Base-by-base conservation (phyloP, 2,888 invertebrate species). In the Agriopis leucophaearia region DNA sequence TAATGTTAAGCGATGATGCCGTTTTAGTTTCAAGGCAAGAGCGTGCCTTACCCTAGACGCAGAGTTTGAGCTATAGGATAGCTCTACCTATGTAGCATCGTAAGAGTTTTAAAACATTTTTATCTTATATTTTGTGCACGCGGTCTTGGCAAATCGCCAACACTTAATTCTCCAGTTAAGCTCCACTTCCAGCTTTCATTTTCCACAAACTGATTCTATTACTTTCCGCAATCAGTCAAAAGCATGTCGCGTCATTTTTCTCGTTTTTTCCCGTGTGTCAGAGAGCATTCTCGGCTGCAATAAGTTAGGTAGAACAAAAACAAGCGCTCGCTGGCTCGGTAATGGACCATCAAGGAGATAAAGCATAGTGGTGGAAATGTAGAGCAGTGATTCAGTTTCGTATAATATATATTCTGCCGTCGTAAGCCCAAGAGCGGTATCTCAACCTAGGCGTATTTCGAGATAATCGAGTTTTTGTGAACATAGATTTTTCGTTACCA, bases 221-320 rank as follows among this genome's bases (percentile, higher is more conserved):
- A 68, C 59, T 36, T 18, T 44, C 47, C 61, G 35, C 51, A 47
- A 71, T 74, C 71, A 60, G 52, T 69, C 68, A 70, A 67, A 66
- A 71, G 47, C 61, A 38, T 56, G 48, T 67, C 64, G 56, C 40
- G 40, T 62, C 64, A 66, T 70, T 69, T 65, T 69, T 66, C 61
- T 54, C 18, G 48, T 51, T 66, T 69, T 27, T 63, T 59, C 52
- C 42, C 48, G 48, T 58, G 59, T 64, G 64, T 67, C 66, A 57
- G 56, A 56, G 61, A 71, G 70, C 62, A 65, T 68, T 61, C 61
- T 50, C 47, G 58, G 61, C 66, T 70, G 72, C 73, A 72, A 74
- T 76, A 76, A 74, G 72, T 76, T 71, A 76, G 71, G 62, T 62
- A 66, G 72, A 69, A 73, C 73, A 74, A 76, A 76, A 76, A 74